A percentile compares a stretch with the other conserved stretches of the same genome.
Conservation (phyloP, 2,797 vertebrate species). For the Balearica regulorum region DNA sequence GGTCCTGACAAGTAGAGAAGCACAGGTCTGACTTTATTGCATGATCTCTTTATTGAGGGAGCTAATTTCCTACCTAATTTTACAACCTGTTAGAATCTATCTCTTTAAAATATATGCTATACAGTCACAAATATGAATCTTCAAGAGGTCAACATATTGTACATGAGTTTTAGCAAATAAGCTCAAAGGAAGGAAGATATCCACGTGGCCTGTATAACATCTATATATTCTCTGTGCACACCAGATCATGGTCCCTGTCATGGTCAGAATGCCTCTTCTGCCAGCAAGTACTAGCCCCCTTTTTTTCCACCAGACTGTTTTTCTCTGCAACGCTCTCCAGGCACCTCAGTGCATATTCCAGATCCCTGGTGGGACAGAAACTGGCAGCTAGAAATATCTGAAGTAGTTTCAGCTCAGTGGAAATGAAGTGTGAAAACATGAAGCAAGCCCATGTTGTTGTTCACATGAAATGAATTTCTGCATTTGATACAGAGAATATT, state of each 20-base stretch:
- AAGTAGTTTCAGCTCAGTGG: neutral
- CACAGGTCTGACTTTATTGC: neutral
- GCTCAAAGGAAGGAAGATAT: neutral
- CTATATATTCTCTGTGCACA: neutral
- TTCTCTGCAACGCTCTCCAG: neutral
- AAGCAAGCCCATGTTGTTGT: neutral
- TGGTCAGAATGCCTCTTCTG: neutral
- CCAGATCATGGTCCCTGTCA: fast-evolving
- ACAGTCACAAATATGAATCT: neutral
- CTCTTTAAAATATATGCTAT: neutral
- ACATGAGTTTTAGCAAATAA: neutral
- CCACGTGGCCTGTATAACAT: neutral
- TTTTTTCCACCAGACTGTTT: neutral
- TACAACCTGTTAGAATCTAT: neutral
- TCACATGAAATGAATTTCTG: neutral
- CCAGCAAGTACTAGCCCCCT: neutral
- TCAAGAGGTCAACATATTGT: neutral
- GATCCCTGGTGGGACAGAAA: neutral
- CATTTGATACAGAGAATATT: neutral
- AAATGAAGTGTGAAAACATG: neutral
- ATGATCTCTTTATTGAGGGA: neutral
- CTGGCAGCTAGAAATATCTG: neutral
- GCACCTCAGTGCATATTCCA: neutral
- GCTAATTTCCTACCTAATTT: neutral
- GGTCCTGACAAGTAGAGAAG: neutral